Base-by-base conservation (phyloP, 2,888 invertebrate species). In the Diarsia rubi region DNA sequence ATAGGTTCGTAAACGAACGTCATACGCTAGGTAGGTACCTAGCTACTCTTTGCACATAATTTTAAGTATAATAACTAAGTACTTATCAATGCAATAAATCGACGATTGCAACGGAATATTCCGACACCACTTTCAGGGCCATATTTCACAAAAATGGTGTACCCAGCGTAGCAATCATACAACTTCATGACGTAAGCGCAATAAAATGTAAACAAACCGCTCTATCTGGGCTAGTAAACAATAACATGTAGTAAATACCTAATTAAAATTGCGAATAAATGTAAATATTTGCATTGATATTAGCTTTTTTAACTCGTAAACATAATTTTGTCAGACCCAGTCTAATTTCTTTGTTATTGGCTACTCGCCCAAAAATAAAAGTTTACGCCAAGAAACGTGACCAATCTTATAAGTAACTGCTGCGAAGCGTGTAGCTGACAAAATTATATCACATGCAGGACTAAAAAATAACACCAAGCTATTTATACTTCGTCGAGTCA, bases 331-430 rank as follows among this genome's bases (percentile, higher is more conserved):
- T 84, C 83, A 75, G 81, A 79, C 67, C 68, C 52, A 49, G 67
- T 79, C 75, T 72, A 78, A 83, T 86, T 81, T 84, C 71, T 81
- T 83, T 79, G 75, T 84, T 86, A 75, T 90, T 93, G 93, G 93
- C 92, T 86, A 68, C 44, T 69, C 49, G 91, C 92, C 92, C 86
- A 81, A 87, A 82, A 87, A 89, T 84, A 85, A 82, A 88, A 90
- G 89, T 91, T 90, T 90, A 91, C 89, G 88, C 82, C 84, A 88
- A 86, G 85, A 84, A 92, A 91, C 92, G 92, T 93, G 91, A 93
- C 90, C 82, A 86, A 88, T 78, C 87, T 87, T 90, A 89, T 89
- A 88, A 85, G 86, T 85, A 85, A 86, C 73, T 74, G 68, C 73
- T 69, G 77, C 69, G 77, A 81, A 79, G 75, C 83, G 77, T 75